Evolutionary conservation across 2,888 invertebrate species (phyloP), one percentile per base, ranked within the genome.

Genomic region (Notodonta dromedarius): DNA sequence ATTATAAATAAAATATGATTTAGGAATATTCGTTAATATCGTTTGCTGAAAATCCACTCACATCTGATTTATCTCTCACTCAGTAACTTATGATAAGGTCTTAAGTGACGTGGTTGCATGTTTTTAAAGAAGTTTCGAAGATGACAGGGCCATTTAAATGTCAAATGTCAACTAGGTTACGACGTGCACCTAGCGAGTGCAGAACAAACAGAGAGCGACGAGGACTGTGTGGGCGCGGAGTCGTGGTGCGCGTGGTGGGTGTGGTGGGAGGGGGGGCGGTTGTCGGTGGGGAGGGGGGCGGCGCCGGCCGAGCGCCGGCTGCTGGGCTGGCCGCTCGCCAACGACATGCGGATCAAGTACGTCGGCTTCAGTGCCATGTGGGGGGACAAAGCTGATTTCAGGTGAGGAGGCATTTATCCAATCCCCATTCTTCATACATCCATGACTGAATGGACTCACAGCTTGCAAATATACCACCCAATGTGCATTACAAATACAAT

Each of bases 191-290:
- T 96, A 59, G 93, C 94, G 16, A 95, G 94, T 64, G 93, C 94
- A 0, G 91, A 94, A 60, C 95, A 95, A 44, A 94, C 95, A 0
- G 94, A 94, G 58, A 92, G 94, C 8, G 90, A 95, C 32, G 94
- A 95, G 0, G 94, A 94, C 67, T 93, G 93, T 39, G 76, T 87
- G 0, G 83, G 88, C 0, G 72, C 94, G 65, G 84, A 81, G 42
- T 88, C 94, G 0, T 95, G 95, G 94, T 94, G 94, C 64, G 95
- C 95, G 0, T 95, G 95, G 90, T 96, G 95, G 96, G 92, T 95
- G n/a, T 94, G 94, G 83, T 96, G 95, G 96, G 95, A 95, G 63
- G 94, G 94, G 0, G 95, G 94, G 0, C 83, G 91, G 11, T 83
- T 96, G 14, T 89, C 94, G 0, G 94, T 95, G 13, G 96, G 96